phyloP scores from a whole-genome alignment of 2,888 invertebrate species.

The Hypselothyrea guttata region DNA sequence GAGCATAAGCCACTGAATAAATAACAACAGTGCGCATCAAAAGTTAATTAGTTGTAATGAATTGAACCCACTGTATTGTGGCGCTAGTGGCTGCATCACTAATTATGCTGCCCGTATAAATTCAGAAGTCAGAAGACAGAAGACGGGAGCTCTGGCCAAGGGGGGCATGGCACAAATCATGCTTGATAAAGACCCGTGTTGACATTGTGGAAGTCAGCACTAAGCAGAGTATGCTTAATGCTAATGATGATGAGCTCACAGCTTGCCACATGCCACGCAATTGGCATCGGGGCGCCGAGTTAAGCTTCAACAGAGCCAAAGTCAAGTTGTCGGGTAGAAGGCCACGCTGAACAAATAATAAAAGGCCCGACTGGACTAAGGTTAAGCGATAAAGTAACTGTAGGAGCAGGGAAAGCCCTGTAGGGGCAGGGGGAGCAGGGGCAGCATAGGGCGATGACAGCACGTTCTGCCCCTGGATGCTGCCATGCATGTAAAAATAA shows the following conservation, averaged over 20 bases:
- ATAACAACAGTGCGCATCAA: not conserved
- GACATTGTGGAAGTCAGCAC: slow-evolving; percentile 14
- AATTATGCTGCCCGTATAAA: slow-evolving; percentile 27
- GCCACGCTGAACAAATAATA: slow-evolving; percentile 54
- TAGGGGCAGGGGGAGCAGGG: too few species aligned
- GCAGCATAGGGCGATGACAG: not conserved
- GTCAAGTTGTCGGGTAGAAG: slow-evolving; percentile 14
- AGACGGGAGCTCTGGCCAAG: not conserved
- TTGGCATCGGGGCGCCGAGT: slow-evolving; percentile 52
- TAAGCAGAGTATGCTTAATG: slow-evolving; percentile 20
- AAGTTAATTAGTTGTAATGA: not conserved
- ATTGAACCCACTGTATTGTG: not conserved
- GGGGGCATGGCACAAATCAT: slow-evolving; percentile 26
- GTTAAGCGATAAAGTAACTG: slow-evolving; percentile 10
- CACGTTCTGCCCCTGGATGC: slow-evolving; percentile 29
- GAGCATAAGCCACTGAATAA: not conserved
- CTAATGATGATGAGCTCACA: slow-evolving; percentile 26
- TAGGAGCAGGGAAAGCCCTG: slow-evolving; percentile 2
- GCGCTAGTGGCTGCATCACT: not conserved
- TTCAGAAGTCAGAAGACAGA: slow-evolving; percentile 19
- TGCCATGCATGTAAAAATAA: slow-evolving; percentile 49
- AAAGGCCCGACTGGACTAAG: not conserved
- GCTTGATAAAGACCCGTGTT: too few species aligned
- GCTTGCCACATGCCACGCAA: too few species aligned
- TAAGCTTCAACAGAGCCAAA: slow-evolving; percentile 13